Conservation (phyloP, 2,113 vertebrate genomes). For the Myanophis thanlyinensis region DNA sequence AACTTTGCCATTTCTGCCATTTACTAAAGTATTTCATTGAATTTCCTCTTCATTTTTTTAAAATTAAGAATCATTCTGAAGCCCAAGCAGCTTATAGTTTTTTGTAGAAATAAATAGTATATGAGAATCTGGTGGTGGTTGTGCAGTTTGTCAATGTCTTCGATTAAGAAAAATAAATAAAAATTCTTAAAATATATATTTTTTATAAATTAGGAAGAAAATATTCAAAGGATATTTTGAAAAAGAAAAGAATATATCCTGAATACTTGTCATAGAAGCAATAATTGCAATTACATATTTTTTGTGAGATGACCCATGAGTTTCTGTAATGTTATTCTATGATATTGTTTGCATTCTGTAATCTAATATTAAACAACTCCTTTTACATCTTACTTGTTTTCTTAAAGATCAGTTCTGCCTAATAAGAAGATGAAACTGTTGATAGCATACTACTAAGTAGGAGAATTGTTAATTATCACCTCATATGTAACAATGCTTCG, state of each 20-base stretch:
- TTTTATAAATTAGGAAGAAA: neutral
- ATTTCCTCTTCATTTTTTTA: neutral
- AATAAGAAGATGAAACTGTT: conserved; percentile 60
- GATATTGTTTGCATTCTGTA: conserved; percentile 15
- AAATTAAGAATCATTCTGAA: neutral
- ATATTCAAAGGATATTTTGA: neutral
- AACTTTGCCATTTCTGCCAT: neutral
- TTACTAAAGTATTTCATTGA: neutral
- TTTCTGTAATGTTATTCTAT: neutral
- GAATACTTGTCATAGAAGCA: neutral
- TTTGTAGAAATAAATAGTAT: neutral
- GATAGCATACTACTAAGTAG: conserved; percentile 53
- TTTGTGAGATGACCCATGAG: neutral
- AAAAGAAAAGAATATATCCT: neutral
- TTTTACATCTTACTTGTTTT: conserved; percentile 31
- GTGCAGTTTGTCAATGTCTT: neutral
- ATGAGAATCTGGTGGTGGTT: neutral
- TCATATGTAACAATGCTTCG: conserved; percentile 61
- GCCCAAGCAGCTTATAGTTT: neutral
- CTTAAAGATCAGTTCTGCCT: conserved; percentile 54
- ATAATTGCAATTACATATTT: neutral
- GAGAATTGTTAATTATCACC: conserved; percentile 65
- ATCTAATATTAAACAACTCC: neutral
- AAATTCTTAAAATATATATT: neutral
- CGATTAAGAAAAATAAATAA: neutral